Conservation (phyloP, 2,888 invertebrate genomes). For the Cerceris rybyensis region DNA sequence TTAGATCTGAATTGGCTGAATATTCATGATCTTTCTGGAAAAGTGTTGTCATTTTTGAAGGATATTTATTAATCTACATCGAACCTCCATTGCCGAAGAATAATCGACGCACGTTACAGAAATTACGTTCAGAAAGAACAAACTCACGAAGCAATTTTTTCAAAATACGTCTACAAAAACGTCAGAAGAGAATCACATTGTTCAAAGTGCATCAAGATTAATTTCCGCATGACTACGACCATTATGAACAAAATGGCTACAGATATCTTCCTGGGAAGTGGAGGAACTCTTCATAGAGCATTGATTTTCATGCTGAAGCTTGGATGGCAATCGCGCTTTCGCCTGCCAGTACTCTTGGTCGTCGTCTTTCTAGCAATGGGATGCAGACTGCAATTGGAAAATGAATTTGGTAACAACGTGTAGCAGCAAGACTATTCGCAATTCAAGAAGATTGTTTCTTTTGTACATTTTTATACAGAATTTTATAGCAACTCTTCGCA, state of each 20-base stretch:
- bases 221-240: neutral
- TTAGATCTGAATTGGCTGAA: neutral
- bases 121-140: no score
- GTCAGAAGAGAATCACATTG: neutral
- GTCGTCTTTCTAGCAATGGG: constrained; percentile 87
- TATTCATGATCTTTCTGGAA: neutral
- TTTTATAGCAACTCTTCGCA: neutral
- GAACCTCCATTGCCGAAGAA: no score
- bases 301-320: constrained; percentile 87
- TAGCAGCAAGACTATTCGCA: constrained; percentile 50
- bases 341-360: constrained; percentile 86
- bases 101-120: no score
- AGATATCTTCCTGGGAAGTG: constrained; percentile 73
- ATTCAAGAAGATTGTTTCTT: constrained; percentile 16
- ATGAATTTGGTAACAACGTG: constrained; percentile 72
- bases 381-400: constrained; percentile 87
- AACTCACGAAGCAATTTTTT: no score
- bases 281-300: constrained; percentile 81
- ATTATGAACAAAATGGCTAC: constrained; percentile 62
- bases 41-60: neutral
- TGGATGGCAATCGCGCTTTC: constrained; percentile 88
- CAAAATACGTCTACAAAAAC: no score
- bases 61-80: no score
- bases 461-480: neutral
- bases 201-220: neutral